phyloP scores from a whole-genome alignment of 2,797 vertebrate species.

The Cyclopterus lumpus region DNA sequence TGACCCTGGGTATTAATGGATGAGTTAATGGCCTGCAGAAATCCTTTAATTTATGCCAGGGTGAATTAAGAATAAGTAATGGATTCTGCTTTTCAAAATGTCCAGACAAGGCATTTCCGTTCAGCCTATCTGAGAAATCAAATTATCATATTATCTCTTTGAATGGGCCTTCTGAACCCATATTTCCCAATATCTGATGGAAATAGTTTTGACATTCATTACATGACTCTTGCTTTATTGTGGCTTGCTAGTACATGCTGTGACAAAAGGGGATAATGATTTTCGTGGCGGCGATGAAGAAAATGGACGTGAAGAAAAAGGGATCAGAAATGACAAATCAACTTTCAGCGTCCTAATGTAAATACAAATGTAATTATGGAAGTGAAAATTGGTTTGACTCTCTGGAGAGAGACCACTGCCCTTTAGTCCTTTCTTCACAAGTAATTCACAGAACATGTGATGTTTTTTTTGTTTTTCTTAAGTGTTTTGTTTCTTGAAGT shows the following conservation, averaged over 20 bases:
- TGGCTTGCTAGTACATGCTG: slow-evolving; percentile 79
- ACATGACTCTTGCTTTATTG: slow-evolving; percentile 84
- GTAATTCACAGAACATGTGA: slow-evolving; percentile 33
- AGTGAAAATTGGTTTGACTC: slow-evolving; percentile 78
- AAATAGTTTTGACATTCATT: slow-evolving; percentile 86
- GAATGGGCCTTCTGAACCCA: slow-evolving; percentile 83
- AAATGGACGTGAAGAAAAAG: slow-evolving; percentile 52
- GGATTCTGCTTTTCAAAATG: slow-evolving; percentile 87
- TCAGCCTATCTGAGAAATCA: slow-evolving; percentile 86
- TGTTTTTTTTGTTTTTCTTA: not conserved
- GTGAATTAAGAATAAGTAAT: slow-evolving; percentile 88
- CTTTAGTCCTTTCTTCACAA: slow-evolving; percentile 48
- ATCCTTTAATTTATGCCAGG: slow-evolving; percentile 88
- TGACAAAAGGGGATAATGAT: slow-evolving; percentile 81
- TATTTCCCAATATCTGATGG: slow-evolving; percentile 84
- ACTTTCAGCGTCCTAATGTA: slow-evolving; percentile 70
- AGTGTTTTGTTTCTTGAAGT: slow-evolving; percentile 10
- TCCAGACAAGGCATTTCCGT: slow-evolving; percentile 85
- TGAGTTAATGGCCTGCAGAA: slow-evolving; percentile 87
- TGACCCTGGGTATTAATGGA: slow-evolving; percentile 88
- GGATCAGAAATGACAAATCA: slow-evolving; percentile 76
- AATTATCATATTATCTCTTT: slow-evolving; percentile 88
- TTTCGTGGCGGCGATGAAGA: slow-evolving; percentile 67
- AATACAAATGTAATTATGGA: slow-evolving; percentile 80
- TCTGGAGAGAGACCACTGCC: slow-evolving; percentile 52